These are phyloP conservation scores for Trilocha varians DNA, from an alignment of 2,888 invertebrate species.

Conservation along the genomic window DNA sequence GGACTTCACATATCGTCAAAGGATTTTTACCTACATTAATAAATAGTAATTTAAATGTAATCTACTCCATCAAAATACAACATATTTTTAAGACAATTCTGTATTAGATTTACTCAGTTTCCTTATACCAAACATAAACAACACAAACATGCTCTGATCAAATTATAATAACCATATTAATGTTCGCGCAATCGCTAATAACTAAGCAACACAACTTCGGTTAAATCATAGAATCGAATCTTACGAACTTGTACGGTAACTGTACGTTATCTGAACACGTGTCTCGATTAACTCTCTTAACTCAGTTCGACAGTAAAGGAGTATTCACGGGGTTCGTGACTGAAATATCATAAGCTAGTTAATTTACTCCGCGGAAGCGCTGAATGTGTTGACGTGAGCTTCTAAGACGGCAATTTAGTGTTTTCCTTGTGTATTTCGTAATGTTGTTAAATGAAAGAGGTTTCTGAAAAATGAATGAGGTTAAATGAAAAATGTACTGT, in stretches of 20 bases:
- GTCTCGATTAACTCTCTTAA: conserved; percentile 47
- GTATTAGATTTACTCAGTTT: no score
- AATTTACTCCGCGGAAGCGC: conserved; percentile 11
- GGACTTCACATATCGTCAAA: no score
- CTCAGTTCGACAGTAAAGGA: conserved; percentile 26
- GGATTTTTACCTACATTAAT: no score
- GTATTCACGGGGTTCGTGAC: conserved; percentile 20
- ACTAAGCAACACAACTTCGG: background rate
- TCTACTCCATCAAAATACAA: no score
- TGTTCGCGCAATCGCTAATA: background rate
- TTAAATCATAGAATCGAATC: background rate
- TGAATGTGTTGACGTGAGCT: background rate
- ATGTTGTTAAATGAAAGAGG: no score
- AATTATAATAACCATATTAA: no score
- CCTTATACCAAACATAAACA: no score
- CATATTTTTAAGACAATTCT: no score
- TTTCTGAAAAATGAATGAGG: no score
- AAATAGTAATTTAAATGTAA: no score
- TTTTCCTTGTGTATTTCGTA: background rate
- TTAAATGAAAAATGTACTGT: no score
- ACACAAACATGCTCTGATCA: no score
- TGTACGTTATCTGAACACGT: conserved; percentile 24
- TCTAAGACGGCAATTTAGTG: background rate
- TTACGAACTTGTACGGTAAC: background rate
- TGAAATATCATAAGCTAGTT: conserved; percentile 20